Evolutionary conservation across 2,113 vertebrate species (phyloP).

Genomic region (Tursiops truncatus): DNA sequence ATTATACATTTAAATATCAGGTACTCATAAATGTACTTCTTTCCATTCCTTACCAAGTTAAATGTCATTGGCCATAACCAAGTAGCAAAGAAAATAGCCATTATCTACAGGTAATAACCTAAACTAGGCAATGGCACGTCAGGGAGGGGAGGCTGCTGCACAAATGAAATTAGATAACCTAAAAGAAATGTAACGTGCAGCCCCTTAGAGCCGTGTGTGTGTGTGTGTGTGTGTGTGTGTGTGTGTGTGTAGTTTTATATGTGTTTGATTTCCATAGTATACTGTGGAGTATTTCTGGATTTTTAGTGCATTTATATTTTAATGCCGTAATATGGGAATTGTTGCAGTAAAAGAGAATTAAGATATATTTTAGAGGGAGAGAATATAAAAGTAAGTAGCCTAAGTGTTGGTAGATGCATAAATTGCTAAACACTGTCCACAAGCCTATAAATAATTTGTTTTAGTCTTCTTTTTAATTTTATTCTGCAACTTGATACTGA

Average conservation of each 20-base stretch:
- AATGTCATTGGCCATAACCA: background rate
- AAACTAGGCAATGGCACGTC: background rate
- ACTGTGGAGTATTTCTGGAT: background rate
- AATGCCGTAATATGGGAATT: background rate
- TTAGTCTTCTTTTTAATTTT: constrained; percentile 12
- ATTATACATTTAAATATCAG: background rate
- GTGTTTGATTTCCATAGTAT: background rate
- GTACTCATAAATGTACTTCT: background rate
- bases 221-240: background rate
- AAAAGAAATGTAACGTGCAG: background rate
- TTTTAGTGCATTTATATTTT: constrained; percentile 44
- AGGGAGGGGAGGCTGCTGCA: background rate
- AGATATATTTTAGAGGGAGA: background rate
- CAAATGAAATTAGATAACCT: background rate
- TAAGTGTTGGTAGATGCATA: background rate
- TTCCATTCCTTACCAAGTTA: background rate
- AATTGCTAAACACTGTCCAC: background rate
- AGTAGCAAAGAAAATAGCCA: background rate
- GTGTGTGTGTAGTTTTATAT: background rate
- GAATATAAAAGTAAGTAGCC: constrained; percentile 21
- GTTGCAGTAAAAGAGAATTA: background rate
- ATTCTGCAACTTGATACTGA: background rate
- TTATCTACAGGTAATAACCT: background rate
- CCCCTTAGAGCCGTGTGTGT: background rate
- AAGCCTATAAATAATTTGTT: constrained; percentile 21